These are phyloP conservation scores for Nasonovia ribisnigri DNA, from an alignment of 2,888 invertebrate genomes.

Conservation along the genomic window DNA sequence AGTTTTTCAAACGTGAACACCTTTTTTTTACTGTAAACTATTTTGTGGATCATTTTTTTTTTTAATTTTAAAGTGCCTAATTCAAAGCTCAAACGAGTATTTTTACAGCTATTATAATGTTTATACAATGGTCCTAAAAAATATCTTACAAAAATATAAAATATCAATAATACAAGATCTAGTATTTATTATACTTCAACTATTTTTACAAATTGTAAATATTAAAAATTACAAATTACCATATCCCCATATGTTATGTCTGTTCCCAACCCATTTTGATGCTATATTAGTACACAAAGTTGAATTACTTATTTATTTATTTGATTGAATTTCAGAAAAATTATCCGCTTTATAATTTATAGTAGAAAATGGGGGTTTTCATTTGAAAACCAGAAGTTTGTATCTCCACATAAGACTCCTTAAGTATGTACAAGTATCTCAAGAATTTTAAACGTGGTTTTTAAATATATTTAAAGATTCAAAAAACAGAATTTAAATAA, in stretches of 20 bases:
- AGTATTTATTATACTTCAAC: neutral
- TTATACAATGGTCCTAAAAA: neutral
- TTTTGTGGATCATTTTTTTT: neutral
- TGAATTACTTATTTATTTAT: neutral
- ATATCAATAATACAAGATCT: neutral
- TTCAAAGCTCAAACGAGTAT: neutral
- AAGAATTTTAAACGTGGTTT: neutral
- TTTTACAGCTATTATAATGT: neutral
- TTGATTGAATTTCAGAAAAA: neutral
- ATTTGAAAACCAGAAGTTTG: no score
- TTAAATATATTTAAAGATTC: neutral
- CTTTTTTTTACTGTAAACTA: neutral
- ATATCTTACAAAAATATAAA: neutral
- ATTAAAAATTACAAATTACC: neutral
- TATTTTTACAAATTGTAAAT: neutral
- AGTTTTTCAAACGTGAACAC: neutral
- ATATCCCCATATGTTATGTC: neutral
- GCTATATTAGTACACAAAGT: neutral
- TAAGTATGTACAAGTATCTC: no score
- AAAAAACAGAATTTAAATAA: neutral
- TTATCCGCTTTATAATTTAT: neutral
- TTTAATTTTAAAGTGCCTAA: neutral
- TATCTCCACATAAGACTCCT: no score
- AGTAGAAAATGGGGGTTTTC: neutral
- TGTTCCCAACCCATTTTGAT: neutral